Conservation (phyloP, 2,888 invertebrate genomes). For the Sarcophaga carnaria region DNA sequence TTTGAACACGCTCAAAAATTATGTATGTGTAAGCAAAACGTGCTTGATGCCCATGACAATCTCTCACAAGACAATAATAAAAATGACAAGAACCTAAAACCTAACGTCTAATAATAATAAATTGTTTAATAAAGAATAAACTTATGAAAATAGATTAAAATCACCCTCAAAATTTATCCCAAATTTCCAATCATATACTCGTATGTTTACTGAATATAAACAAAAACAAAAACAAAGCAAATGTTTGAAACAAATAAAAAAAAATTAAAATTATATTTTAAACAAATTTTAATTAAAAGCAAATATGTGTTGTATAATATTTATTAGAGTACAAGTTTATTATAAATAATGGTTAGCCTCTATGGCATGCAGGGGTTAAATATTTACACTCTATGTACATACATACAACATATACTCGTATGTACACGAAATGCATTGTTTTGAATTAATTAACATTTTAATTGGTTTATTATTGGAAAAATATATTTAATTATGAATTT, state of each 20-base stretch:
- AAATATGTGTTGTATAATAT: slow-evolving; percentile 12
- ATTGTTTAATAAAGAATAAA: too few species aligned
- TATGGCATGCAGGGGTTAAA: too few species aligned
- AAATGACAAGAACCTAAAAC: neutral
- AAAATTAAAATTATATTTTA: neutral
- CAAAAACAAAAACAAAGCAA: too few species aligned
- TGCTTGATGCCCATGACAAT: neutral
- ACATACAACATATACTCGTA: too few species aligned
- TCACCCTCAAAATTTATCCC: too few species aligned
- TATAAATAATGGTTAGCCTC: neutral
- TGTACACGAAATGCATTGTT: neutral
- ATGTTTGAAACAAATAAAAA: too few species aligned
- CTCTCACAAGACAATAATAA: neutral
- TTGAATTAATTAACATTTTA: slow-evolving; percentile 33
- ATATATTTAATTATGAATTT: slow-evolving; percentile 15
- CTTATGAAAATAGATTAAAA: too few species aligned
- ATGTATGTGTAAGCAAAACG: neutral
- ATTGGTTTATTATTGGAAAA: slow-evolving; percentile 7
- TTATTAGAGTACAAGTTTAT: slow-evolving; percentile 16
- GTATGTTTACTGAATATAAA: too few species aligned
- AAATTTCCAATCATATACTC: too few species aligned
- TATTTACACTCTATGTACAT: too few species aligned
- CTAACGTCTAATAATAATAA: neutral
- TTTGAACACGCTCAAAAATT: neutral
- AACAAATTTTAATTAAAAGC: slow-evolving; percentile 24